phyloP scores from a whole-genome alignment of 2,113 vertebrate species.

The Tragulus kanchil region DNA sequence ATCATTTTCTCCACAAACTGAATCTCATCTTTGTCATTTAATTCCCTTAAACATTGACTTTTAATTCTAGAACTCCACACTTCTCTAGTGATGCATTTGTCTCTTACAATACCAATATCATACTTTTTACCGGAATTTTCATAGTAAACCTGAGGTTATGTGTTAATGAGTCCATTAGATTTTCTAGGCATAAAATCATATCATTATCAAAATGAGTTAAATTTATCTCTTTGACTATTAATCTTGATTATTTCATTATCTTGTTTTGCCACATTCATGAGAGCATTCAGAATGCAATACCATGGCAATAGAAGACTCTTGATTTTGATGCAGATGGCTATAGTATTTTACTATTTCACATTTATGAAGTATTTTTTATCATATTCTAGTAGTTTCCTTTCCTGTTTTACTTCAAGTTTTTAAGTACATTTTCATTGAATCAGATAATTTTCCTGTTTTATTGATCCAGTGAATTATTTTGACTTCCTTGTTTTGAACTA shows the following conservation, averaged over 20 bases:
- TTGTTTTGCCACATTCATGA: neutral
- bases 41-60: neutral
- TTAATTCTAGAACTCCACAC: neutral
- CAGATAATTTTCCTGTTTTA: neutral
- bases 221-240: constrained; percentile 6
- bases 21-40: neutral
- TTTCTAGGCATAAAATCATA: constrained; percentile 18
- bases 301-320: neutral
- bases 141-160: neutral
- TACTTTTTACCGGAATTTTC: constrained; percentile 35
- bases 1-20: neutral
- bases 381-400: constrained; percentile 20
- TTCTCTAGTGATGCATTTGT: neutral
- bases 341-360: neutral
- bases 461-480: constrained; percentile 40
- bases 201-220: constrained; percentile 37
- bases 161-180: neutral
- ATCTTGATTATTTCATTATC: neutral
- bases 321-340: neutral
- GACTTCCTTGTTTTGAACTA: constrained; percentile 38
- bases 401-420: neutral
- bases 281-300: neutral
- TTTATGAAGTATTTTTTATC: neutral
- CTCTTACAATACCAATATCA: neutral
- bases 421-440: constrained; percentile 1